A percentile compares a stretch with the other conserved stretches of the same genome.
Conservation (phyloP, 2,797 vertebrate genomes). For the Falco novaeseelandiae region DNA sequence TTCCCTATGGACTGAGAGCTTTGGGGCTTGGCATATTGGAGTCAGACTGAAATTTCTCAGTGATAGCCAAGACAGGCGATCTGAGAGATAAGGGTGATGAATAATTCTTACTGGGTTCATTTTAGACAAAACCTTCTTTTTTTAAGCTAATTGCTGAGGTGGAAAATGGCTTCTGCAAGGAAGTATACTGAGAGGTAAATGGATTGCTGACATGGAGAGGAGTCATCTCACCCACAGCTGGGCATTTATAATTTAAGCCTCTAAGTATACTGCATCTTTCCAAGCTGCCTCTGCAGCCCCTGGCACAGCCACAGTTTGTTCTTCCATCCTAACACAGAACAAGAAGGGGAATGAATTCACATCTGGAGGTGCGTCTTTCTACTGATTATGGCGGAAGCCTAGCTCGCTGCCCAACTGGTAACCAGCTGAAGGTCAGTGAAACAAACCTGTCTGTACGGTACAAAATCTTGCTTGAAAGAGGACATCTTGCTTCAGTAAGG, state of each 20-base stretch:
- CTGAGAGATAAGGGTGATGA: background rate
- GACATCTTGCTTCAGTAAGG: background rate
- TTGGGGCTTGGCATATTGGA: background rate
- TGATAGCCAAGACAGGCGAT: background rate
- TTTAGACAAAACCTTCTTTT: background rate
- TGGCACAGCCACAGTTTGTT: background rate
- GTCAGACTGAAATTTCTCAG: background rate
- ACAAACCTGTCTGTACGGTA: background rate
- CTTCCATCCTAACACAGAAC: background rate
- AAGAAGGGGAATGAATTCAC: background rate
- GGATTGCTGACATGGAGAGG: background rate
- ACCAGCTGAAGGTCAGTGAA: background rate
- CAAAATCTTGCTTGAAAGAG: background rate
- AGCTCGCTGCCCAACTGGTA: background rate
- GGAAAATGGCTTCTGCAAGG: background rate
- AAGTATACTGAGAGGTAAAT: background rate
- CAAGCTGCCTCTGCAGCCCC: background rate
- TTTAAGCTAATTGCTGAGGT: background rate
- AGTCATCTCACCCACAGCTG: background rate
- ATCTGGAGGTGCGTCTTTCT: background rate
- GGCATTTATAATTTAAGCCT: background rate
- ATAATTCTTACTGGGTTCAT: background rate
- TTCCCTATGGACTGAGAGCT: background rate
- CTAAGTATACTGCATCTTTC: background rate
- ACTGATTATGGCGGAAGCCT: background rate